Evolutionary conservation across 2,888 invertebrate species (phyloP), one percentile per base, ranked within the genome.

Genomic region (Drosophila neoperkinsi): DNA sequence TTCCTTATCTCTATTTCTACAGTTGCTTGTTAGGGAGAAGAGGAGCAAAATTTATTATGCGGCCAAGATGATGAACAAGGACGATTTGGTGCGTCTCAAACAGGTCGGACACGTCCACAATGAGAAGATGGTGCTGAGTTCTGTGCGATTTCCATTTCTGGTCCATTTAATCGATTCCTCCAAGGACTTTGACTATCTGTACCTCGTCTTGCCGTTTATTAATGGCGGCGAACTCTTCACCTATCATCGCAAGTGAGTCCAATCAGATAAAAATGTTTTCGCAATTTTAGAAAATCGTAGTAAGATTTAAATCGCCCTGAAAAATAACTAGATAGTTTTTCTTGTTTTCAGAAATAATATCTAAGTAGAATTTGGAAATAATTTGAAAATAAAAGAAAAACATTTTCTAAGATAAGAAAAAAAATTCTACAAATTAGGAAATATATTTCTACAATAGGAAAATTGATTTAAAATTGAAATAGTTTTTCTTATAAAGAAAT

Each of bases 91-190:
- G 49, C 97, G 97, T 92, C 94, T 96, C 93, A 98, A 97, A 93
- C 98, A 98, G 94, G 95, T 98, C n/a, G 95, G 96, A 74, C 98
- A 99, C 93, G 97, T 98, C 1, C 94, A 96, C 79, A 96, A 97
- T 91, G 99, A 99, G 94, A 98, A 98, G 93, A 95, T 95, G 82
- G 96, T 99, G 84, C 94, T 99, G 74, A 96, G 97, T 93, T 95
- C 97, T 28, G 95, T 98, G 72, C 95, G 95, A 74, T 99, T 98
- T 94, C 98, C 98, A 9, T 98, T 99, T 94, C 94, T 98, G 38
- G 96, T 99, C 63, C 95, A 95, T 73, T 95, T 99, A 95, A 96
- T 97, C 89, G 97, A 95, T 92, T 96, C 95, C 90, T 97, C 96
- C 94, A 97, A 97, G 94, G 97, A 98, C 92, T 97, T 97, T 92